Conservation (phyloP, 2,888 invertebrate genomes). For the Hypolimnas misippus region DNA sequence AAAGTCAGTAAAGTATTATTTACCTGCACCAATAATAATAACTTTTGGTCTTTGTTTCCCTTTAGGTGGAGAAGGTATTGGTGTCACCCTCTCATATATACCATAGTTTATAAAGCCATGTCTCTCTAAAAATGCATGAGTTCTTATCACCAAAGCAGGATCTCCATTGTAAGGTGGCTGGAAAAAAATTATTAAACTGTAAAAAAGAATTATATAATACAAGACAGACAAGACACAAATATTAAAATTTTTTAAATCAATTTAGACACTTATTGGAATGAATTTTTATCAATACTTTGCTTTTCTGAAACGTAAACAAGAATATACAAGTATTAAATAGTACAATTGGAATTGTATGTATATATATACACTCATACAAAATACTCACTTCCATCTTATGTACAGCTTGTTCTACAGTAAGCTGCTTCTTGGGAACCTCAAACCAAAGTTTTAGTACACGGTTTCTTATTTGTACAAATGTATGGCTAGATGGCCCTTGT, state of each 20-base stretch:
- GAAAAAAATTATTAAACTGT: conserved; percentile 48
- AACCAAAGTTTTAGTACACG: conserved; percentile 97
- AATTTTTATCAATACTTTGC: too few species aligned
- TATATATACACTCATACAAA: too few species aligned
- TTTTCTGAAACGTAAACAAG: too few species aligned
- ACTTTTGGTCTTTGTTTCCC: conserved; percentile 87
- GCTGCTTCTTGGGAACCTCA: conserved; percentile 96
- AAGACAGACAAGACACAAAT: too few species aligned
- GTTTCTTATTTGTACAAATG: conserved; percentile 96
- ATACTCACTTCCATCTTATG: conserved; percentile 88
- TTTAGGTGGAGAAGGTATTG: conserved; percentile 83
- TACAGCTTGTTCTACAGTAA: conserved; percentile 91
- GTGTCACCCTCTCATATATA: conserved; percentile 93
- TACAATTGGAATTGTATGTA: too few species aligned
- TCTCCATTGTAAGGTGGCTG: conserved; percentile 96
- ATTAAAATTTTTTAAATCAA: too few species aligned
- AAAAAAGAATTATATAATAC: too few species aligned
- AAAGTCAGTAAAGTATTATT: too few species aligned
- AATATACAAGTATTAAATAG: too few species aligned
- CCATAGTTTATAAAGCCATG: conserved; percentile 99
- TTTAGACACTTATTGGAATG: neutral
- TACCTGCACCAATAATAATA: conserved; percentile 88
- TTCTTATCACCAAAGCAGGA: conserved; percentile 90
- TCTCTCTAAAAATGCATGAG: conserved; percentile 96
- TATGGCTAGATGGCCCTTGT: conserved; percentile 91